Base-by-base conservation (phyloP, 2,113 vertebrate species). In the Megaceryle torquata region DNA sequence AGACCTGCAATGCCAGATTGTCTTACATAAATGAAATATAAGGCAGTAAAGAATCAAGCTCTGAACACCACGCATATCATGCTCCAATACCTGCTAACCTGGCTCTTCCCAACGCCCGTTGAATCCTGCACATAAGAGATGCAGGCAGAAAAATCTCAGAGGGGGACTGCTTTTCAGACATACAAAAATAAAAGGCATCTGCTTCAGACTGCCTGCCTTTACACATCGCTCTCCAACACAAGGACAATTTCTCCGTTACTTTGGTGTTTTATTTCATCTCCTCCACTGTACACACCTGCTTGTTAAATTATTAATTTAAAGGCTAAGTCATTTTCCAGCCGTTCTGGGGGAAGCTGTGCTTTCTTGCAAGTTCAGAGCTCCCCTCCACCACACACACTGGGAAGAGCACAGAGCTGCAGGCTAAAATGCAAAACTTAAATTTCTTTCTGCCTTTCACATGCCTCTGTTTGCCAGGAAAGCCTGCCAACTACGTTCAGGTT, bases 61-160 rank as follows among this genome's bases (percentile, higher is more conserved):
- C 61, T 4, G 20, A 61, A 64, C 57, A 67, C 39, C 19, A 3
- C 0, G 3, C 1, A 1, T 56, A 24, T 29, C 67, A 4, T 3
- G 1, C 56, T 41, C 43, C 10, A 61, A 39, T 12, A 20, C 50
- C 15, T 7, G 11, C 63, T 56, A 48, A 51, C 39, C 53, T 22
- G 17, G 41, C 60, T 57, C 17, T 24, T 9, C 13, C 37, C 61
- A 28, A 16, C 21, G 43, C 56, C 88, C 20, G 13, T 21, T 43
- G 78, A 70, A n/a, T 33, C 20, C 78, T 37, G 31, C 31, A 7
- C 4, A 5, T 0, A 13, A 51, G 28, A 43, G 43, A 31, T 4
- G 11, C n/a, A 59, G 69, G 74, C 74, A 82, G 35, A 50, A 71
- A 33, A 48, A 29, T 12, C 59, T 60, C 65, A 63, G 35, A 44